Evolutionary conservation across 2,888 invertebrate species (phyloP), one percentile per base, ranked within the genome.

Genomic region (Pristionchus maxplancki): DNA sequence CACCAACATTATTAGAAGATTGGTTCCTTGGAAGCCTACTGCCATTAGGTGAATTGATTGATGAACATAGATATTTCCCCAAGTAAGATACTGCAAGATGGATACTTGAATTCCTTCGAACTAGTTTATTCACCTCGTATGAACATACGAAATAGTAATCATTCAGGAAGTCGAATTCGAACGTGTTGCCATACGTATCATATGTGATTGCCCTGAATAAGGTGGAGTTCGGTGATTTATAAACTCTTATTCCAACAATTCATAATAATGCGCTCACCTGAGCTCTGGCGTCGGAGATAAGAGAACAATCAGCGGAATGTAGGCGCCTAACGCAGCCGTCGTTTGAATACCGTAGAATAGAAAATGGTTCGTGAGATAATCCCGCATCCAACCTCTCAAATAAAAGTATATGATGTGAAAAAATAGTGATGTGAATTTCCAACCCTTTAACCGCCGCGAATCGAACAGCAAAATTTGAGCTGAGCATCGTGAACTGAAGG

Each of bases 231-330:
- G n/a, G n/a, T n/a, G n/a, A n/a, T n/a, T n/a, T n/a, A n/a, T n/a
- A n/a, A n/a, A n/a, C n/a, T n/a, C n/a, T n/a, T n/a, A n/a, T n/a
- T n/a, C n/a, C n/a, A n/a, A n/a, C n/a, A n/a, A n/a, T n/a, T n/a
- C n/a, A n/a, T n/a, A n/a, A n/a, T n/a, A n/a, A n/a, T n/a, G n/a
- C n/a, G n/a, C 34, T 40, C 37, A 71, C 71, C 71, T 37, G 3
- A 71, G 71, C 71, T 71, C 71, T 71, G 71, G 71, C 4, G 71
- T 37, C n/a, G 71, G 71, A 4, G 71, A 71, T 3, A 71, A 24
- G 1, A 71, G 9, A 1, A 71, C 9, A 34, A 37, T 37, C 0
- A 24, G 71, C 6, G 71, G 34, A 37, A 71, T 37, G 71, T 71
- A 71, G 4, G 37, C 71, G 6, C 34, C 9, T 20, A 37, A 8